Evolutionary conservation across 2,797 vertebrate genomes (phyloP).

Genomic region (Dipus sagitta): DNA sequence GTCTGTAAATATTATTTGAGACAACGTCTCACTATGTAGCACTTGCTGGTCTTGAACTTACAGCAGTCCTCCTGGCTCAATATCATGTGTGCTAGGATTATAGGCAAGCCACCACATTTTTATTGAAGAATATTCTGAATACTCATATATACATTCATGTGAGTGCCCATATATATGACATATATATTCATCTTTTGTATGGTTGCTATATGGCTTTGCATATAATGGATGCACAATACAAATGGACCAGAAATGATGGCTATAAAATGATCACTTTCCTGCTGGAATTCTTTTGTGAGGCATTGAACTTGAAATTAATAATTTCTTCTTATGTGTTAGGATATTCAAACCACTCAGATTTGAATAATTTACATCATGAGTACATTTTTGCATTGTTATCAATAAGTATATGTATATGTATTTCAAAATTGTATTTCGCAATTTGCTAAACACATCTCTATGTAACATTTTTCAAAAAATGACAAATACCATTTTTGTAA

Average conservation of each 20-base stretch:
- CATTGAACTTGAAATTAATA: constrained; percentile 43
- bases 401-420: neutral
- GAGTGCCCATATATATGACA: no score
- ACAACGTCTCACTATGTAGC: no score
- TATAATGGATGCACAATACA: neutral
- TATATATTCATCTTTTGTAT: neutral
- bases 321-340: neutral
- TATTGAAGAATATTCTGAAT: neutral
- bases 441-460: neutral
- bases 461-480: neutral
- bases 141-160: neutral
- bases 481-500: neutral
- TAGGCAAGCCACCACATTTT: no score
- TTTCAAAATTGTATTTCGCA: neutral
- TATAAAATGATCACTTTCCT: neutral
- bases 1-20: no score
- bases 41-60: no score
- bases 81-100: no score
- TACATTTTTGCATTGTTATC: neutral
- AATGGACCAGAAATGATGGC: neutral
- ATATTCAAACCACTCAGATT: neutral
- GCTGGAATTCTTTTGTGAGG: neutral
- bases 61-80: no score
- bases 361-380: neutral
- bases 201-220: neutral